A percentile compares a stretch with the other conserved stretches of the same genome.
Conservation (phyloP, 2,888 invertebrate genomes). For the Megalurothrips usitatus region DNA sequence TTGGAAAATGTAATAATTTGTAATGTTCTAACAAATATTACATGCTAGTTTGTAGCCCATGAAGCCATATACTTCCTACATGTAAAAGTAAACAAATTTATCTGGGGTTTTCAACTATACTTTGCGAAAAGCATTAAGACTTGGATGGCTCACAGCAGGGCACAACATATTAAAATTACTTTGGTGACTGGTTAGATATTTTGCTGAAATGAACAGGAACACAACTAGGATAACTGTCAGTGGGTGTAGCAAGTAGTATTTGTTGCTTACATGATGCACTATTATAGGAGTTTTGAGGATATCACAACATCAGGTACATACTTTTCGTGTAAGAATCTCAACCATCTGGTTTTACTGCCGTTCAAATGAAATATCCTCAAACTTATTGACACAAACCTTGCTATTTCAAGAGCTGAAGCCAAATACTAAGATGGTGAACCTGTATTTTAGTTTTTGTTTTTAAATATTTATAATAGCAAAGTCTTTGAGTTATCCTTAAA, state of each 20-base stretch:
- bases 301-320: conserved; percentile 20
- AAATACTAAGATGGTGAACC: not conserved
- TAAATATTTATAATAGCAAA: not conserved
- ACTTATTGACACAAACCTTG: not conserved
- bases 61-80: no score
- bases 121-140: not conserved
- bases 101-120: not conserved
- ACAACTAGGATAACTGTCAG: not conserved
- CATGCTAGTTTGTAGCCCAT: no score
- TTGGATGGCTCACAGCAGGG: no score
- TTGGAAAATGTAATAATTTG: no score
- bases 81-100: not conserved
- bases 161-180: no score
- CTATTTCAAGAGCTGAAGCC: not conserved
- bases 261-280: not conserved
- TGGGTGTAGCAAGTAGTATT: not conserved
- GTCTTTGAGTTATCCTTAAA: not conserved
- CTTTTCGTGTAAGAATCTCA: not conserved
- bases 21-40: no score
- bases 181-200: no score
- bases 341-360: not conserved
- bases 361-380: not conserved
- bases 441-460: not conserved
- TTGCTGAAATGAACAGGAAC: not conserved
- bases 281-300: not conserved